Base-by-base conservation (phyloP, 2,888 invertebrate species). In the Eulithis testata region DNA sequence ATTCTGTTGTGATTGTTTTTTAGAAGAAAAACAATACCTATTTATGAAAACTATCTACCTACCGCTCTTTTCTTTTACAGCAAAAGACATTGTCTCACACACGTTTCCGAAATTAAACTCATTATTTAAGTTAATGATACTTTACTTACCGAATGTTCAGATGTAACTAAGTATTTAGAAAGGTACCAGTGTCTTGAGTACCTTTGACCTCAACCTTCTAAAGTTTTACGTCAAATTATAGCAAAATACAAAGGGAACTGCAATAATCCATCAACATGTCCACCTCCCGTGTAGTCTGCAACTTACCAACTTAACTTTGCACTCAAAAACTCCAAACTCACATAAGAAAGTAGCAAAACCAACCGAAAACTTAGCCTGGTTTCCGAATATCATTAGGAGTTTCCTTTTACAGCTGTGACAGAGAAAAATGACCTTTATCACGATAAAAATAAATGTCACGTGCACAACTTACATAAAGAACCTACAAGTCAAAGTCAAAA, bases 251-350 rank as follows among this genome's bases (percentile, higher is more conserved):
- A 74, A 79, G 79, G 76, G 72, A 70, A 68, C 78, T 78, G 80
- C 80, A 78, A 78, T 74, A 78, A 89, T 90, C 86, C 83, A 89
- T 90, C 89, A 90, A 74, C 55, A 82, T 88, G 89, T 89, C 90
- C 54, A 50, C 77, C 58, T 58, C 12, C 60, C 37, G 69, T 74
- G 67, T 78, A 72, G 76, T 78, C 79, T 77, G 71, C 71, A 76
- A 5, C 7, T 8, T 4, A 9, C 87, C 70, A 86, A 81, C 66
- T 76, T 83, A 76, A 45, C 12, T 70, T 72, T 86, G 55, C 85
- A 72, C 68, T 65, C 14, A 65, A 69, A 31, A 53, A 57, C 58
- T 68, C 56, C 51, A 44, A 47, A 56, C 60, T 55, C 6, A 45
- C 64, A 44, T 63, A 52, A 51, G 68, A 77, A 79, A 75, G 59